These are phyloP conservation scores for Melanostoma scalare DNA, from an alignment of 2,888 invertebrate genomes.

Conservation along the genomic window DNA sequence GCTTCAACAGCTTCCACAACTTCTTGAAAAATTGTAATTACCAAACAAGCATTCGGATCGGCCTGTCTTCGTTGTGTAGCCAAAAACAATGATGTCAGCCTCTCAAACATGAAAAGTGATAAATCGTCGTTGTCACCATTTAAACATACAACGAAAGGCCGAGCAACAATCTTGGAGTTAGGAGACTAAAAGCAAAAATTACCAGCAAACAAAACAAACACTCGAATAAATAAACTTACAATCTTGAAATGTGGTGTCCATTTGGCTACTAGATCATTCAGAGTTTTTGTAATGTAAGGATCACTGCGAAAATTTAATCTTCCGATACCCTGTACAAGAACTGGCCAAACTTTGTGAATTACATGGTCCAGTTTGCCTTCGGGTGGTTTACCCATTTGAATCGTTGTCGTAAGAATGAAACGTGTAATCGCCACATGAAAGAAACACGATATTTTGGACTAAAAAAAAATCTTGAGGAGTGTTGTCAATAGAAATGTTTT, in stretches of 20 bases:
- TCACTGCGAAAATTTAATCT: slow-evolving; percentile 82
- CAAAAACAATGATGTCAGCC: slow-evolving; percentile 78
- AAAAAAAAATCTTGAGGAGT: background rate
- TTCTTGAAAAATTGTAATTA: slow-evolving; percentile 79
- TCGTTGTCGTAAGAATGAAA: slow-evolving; percentile 83
- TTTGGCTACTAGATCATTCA: slow-evolving; percentile 82
- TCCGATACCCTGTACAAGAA: slow-evolving; percentile 83
- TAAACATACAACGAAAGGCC: slow-evolving; percentile 78
- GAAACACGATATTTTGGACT: slow-evolving; percentile 80
- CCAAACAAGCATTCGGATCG: slow-evolving; percentile 78
- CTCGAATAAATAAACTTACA: slow-evolving; percentile 45
- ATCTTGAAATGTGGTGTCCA: slow-evolving; percentile 81
- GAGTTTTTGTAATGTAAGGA: slow-evolving; percentile 82
- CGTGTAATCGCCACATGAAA: slow-evolving; percentile 83
- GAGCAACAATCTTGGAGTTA: slow-evolving; percentile 78
- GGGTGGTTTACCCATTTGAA: slow-evolving; percentile 82
- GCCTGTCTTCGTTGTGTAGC: slow-evolving; percentile 79
- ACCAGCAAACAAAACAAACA: background rate
- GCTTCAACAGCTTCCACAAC: slow-evolving; percentile 74
- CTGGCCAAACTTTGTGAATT: slow-evolving; percentile 83
- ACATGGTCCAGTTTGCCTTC: slow-evolving; percentile 82
- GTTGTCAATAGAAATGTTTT: background rate
- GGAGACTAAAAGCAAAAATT: slow-evolving; percentile 67
- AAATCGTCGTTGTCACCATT: slow-evolving; percentile 77
- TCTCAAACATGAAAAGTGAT: slow-evolving; percentile 78